phyloP scores from a whole-genome alignment of 2,113 vertebrate species.

The Petaurus breviceps region DNA sequence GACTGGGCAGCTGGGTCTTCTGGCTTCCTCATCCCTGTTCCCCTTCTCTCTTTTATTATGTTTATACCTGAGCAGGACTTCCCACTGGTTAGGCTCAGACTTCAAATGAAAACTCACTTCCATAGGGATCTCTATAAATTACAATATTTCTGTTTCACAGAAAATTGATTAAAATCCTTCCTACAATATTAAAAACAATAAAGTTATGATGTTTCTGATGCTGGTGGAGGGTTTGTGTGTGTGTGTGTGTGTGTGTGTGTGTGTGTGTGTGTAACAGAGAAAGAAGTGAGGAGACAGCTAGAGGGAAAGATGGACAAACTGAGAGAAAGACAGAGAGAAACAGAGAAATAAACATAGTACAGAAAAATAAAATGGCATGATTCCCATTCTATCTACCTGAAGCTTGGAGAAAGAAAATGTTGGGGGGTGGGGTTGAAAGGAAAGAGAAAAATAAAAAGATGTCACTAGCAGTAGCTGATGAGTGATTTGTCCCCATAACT shows the following conservation, averaged over 20 bases:
- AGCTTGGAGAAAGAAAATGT: neutral
- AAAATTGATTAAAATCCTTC: neutral
- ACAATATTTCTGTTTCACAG: neutral
- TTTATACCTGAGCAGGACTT: neutral
- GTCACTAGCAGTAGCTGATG: neutral
- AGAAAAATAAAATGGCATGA: neutral
- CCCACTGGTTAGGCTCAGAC: neutral
- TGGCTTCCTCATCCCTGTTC: neutral
- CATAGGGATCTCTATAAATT: neutral
- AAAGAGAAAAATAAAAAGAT: neutral
- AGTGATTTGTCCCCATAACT: neutral
- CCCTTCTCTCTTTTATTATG: neutral
- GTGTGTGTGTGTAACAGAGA: neutral
- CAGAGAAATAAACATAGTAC: neutral
- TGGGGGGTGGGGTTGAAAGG: neutral
- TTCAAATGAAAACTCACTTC: neutral
- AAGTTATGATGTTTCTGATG: neutral
- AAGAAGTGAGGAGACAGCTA: neutral
- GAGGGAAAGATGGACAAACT: neutral
- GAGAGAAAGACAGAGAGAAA: neutral
- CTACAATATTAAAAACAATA: constrained; percentile 1
- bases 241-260: neutral
- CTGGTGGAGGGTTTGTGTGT: neutral
- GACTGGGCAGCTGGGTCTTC: neutral
- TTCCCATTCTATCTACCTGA: neutral